Percentiles rank a stretch among this genome's conserved stretches.
phyloP scores from a whole-genome alignment of 2,113 vertebrate genomes.

The Hepsetus odoe region DNA sequence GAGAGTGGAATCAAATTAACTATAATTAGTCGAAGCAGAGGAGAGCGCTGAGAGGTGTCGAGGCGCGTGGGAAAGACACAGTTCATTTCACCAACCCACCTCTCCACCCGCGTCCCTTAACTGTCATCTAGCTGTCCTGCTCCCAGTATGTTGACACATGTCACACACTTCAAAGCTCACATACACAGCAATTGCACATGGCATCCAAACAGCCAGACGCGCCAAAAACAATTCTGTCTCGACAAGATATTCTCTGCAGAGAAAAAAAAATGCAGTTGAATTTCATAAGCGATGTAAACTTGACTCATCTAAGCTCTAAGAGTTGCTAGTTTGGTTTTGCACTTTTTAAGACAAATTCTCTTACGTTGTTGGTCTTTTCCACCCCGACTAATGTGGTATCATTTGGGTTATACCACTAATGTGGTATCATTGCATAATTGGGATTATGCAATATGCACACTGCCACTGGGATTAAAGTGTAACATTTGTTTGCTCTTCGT shows the following conservation, averaged over 20 bases:
- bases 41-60: slow-evolving; percentile 53
- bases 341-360: too few relatives aligned
- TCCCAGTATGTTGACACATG: slow-evolving; percentile 60
- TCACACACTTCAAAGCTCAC: slow-evolving; percentile 64
- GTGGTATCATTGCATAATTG: too few relatives aligned
- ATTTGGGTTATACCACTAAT: too few relatives aligned
- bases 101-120: slow-evolving; percentile 57
- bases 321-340: slow-evolving; percentile 58
- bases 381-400: too few relatives aligned
- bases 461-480: too few relatives aligned
- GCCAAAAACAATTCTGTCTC: slow-evolving; percentile 60
- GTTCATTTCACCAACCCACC: slow-evolving; percentile 57
- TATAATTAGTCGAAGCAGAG: slow-evolving; percentile 77
- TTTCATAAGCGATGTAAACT: slow-evolving; percentile 54
- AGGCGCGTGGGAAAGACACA: slow-evolving; percentile 60
- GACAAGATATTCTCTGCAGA: slow-evolving; percentile 60
- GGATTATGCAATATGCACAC: too few relatives aligned
- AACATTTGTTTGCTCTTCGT: too few relatives aligned
- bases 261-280: slow-evolving; percentile 55
- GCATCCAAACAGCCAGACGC: slow-evolving; percentile 46
- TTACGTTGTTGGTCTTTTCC: too few relatives aligned
- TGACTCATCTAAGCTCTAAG: slow-evolving; percentile 70
- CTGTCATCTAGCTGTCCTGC: slow-evolving; percentile 38
- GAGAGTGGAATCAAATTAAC: slow-evolving; percentile 79
- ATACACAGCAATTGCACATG: slow-evolving; percentile 61